Evolutionary conservation across 2,888 invertebrate genomes (phyloP), one percentile per base, ranked within the genome.

Genomic region (Aleiodes leptofemur): DNA sequence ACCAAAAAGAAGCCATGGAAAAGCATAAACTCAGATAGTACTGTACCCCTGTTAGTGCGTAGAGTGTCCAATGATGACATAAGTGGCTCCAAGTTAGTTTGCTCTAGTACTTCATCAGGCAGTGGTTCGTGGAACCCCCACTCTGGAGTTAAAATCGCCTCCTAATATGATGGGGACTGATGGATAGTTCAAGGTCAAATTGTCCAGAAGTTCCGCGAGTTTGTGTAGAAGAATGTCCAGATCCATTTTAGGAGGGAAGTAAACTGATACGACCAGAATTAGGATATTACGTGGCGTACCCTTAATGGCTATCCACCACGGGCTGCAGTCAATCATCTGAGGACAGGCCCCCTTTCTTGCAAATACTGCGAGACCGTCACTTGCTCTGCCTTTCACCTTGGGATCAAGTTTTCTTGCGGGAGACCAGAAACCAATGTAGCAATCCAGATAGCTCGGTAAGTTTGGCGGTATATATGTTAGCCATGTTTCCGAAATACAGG

Each of bases 61-160:
- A n/a, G 11, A n/a, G 51, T 6, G 51, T 51, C 51, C n/a, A 13
- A 51, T 4, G 51, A 51, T n/a, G 51, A n/a, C 11, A 51, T 51
- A 13, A 14, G 13, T 51, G 6, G 51, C n/a, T 51, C 51, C 5
- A 51, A 14, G 51, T 51, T 51, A 13, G 11, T 51, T 51, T 51
- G 51, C 1, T 51, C 51, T 14, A 51, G 1, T 51, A 51, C 5
- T 14, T 51, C 51, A 2, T 51, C 51, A 5, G 51, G 11, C 11
- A 51, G 51, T n/a, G 51, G 6, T n/a, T 51, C 11, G 14, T 11
- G 11, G 11, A 23, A 11, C 51, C 13, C 69, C 55, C 13, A 69
- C 13, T 6, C 69, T 50, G 11, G 53, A 51, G 13, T 69, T 69
- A 23, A 69, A 69, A 29, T 69, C 69, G 3, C 69, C 69, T 13